Percentiles rank a stretch among this genome's conserved stretches.
Evolutionary conservation across 2,113 vertebrate genomes (phyloP).

Genomic region (Rhinoptilus africanus): DNA sequence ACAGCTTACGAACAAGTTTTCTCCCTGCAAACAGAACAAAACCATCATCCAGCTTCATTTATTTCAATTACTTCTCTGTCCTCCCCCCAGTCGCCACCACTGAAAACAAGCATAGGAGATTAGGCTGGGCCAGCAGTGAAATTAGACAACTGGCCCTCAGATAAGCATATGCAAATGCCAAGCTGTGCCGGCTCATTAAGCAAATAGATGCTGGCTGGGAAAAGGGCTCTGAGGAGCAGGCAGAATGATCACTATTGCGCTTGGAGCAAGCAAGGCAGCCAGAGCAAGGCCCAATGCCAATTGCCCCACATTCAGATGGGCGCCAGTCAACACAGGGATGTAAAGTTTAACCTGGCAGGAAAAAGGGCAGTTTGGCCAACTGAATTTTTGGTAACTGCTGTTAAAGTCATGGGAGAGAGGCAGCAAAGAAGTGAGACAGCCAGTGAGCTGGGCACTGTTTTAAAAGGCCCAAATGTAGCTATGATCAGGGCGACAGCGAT

Average conservation of each 20-base stretch:
- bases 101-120: background rate
- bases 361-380: background rate
- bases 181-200: background rate
- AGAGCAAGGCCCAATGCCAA: fast-evolving
- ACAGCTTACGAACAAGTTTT: background rate
- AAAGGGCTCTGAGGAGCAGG: background rate
- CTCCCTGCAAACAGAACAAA: background rate
- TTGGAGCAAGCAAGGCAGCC: background rate
- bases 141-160: background rate
- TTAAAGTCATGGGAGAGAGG: background rate
- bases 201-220: background rate
- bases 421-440: background rate
- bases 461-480: background rate
- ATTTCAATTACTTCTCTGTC: background rate
- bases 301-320: background rate
- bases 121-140: background rate
- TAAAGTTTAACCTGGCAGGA: background rate
- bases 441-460: background rate
- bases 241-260: fast-evolving
- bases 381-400: background rate
- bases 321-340: background rate
- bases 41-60: background rate
- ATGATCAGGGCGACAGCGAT: too few species aligned
- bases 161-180: background rate
- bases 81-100: background rate